Evolutionary conservation across 2,888 invertebrate species (phyloP).

Genomic region (Horisme vitalbata): DNA sequence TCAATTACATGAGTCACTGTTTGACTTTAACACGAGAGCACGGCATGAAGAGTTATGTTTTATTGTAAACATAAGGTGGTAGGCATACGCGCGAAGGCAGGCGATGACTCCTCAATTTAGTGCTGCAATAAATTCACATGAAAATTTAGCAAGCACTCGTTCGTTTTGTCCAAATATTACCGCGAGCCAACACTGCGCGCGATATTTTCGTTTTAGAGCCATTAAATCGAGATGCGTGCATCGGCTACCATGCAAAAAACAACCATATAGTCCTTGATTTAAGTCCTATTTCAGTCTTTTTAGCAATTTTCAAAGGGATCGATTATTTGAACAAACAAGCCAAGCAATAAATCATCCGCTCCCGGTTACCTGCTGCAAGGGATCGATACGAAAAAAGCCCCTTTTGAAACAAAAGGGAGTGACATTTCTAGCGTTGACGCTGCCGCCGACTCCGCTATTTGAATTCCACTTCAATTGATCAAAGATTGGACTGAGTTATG

Average conservation of each 20-base stretch:
- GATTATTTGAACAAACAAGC: conserved; percentile 81
- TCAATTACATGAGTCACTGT: conserved; percentile 21
- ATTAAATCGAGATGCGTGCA: conserved; percentile 65
- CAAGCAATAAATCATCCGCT: conserved; percentile 77
- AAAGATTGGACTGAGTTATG: conserved; percentile 37
- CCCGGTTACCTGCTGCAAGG: conserved; percentile 77
- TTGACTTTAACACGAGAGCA: conserved; percentile 22
- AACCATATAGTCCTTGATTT: conserved; percentile 34
- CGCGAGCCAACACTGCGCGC: conserved; percentile 56
- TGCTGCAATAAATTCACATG: conserved; percentile 60
- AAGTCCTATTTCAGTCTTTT: conserved; percentile 44
- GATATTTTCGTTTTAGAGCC: conserved; percentile 66
- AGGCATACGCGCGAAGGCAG: conserved; percentile 37
- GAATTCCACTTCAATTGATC: conserved; percentile 39
- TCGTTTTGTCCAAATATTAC: conserved; percentile 68
- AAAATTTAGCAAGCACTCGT: conserved; percentile 62
- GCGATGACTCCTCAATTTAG: conserved; percentile 55
- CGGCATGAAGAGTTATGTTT: conserved; percentile 28
- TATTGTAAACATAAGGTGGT: conserved; percentile 46
- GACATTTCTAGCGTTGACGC: conserved; percentile 63
- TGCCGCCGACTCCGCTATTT: conserved; percentile 37
- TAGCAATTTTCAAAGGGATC: conserved; percentile 55
- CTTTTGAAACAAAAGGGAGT: conserved; percentile 70
- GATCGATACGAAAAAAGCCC: conserved; percentile 73
- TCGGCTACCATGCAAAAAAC: conserved; percentile 38